Evolutionary conservation across 2,113 vertebrate species (phyloP), one percentile per base, ranked within the genome.

Genomic region (Triplophysa siluroides): DNA sequence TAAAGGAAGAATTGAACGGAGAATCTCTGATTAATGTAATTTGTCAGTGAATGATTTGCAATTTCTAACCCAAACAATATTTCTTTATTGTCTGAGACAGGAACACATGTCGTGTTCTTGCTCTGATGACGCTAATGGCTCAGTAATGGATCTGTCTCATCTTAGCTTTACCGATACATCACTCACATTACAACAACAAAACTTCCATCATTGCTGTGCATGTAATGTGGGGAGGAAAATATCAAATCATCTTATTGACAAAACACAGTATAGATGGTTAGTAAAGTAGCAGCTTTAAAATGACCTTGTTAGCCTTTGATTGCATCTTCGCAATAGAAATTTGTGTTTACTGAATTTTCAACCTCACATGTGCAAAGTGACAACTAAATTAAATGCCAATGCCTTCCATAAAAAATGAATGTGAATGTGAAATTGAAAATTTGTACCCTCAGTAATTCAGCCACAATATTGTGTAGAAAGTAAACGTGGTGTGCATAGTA

Each of bases 71-170:
- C 65, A 76, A 81, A 76, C 72, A 76, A 47, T 76, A 63, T 76
- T 8, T 81, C 72, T 61, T 76, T 65, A 66, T 76, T 47, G 52
- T 52, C 8, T 29, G 62, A 29, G 64, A 69, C 64, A 76, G 54
- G 72, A 81, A 61, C 50, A 68, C 63, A 43, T 60, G 69, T 76
- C 54, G 3, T 19, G 74, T 26, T 43, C 41, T 16, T 38, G n/a
- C 64, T 19, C 72, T 61, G 72, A 76, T 81, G 21, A 76, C 61
- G 63, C 74, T 81, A 76, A 76, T 76, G 79, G 54, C 45, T 60
- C 33, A 4, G 38, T 81, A 76, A 81, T 76, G 79, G 72, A 61
- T 50, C 23, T 61, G 64, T 69, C 72, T 75, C 79, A 81, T 33
- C 72, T 50, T 18, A 21, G 29, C 71, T 60, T 14, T 45, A 47